phyloP scores from a whole-genome alignment of 2,797 vertebrate genomes.

The Semaprochilodus insignis region DNA sequence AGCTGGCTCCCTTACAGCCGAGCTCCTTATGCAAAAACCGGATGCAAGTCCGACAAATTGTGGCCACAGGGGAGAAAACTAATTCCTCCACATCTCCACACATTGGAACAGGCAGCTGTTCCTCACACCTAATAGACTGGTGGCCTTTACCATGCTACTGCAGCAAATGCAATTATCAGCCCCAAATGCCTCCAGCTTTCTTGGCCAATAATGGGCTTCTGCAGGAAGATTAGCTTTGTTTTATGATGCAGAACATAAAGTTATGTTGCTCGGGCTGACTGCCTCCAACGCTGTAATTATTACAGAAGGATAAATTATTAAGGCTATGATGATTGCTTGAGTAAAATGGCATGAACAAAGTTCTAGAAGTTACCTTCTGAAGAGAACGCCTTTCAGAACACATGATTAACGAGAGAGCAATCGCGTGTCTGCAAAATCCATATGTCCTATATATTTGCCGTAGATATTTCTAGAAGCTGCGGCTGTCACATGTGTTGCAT shows the following conservation, averaged over 20 bases:
- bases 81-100: conserved; percentile 47
- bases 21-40: conserved; percentile 51
- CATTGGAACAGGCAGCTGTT: conserved; percentile 42
- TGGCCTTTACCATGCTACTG: conserved; percentile 45
- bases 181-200: conserved; percentile 48
- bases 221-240: conserved; percentile 54
- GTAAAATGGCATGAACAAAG: conserved; percentile 40
- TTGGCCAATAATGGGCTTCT: conserved; percentile 49
- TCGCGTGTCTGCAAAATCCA: conserved; percentile 1
- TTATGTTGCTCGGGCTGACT: conserved; percentile 48
- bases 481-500: conserved; percentile 18
- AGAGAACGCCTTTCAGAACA: conserved; percentile 17
- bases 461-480: background rate
- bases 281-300: conserved; percentile 52
- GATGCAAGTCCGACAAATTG: conserved; percentile 48
- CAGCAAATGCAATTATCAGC: conserved; percentile 56
- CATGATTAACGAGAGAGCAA: background rate
- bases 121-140: conserved; percentile 37
- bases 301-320: conserved; percentile 53
- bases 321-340: conserved; percentile 47
- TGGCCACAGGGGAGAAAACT: conserved; percentile 51
- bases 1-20: conserved; percentile 33
- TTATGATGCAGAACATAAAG: conserved; percentile 56
- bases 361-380: conserved; percentile 34
- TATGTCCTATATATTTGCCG: background rate